Percentiles rank a stretch among this genome's conserved stretches.
phyloP scores from a whole-genome alignment of 2,888 invertebrate species.

The Cepaea hortensis region DNA sequence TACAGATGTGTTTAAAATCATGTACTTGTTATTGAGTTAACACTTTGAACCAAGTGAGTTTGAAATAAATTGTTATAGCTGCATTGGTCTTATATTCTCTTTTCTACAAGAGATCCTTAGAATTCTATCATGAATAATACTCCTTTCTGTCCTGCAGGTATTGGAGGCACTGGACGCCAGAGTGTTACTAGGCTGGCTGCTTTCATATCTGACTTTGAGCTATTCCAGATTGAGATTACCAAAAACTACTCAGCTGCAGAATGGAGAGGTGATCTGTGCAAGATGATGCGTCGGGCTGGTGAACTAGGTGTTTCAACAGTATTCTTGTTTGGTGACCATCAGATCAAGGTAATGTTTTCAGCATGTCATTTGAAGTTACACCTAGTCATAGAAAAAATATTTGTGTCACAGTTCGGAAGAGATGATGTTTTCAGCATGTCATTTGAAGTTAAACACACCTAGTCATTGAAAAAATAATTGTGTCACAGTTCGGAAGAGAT shows the following conservation, averaged over 20 bases:
- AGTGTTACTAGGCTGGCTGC: slow-evolving; percentile 74
- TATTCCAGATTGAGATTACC: slow-evolving; percentile 75
- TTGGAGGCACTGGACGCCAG: slow-evolving; percentile 75
- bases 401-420: too few species aligned
- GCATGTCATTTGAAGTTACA: neutral
- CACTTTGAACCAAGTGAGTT: too few species aligned
- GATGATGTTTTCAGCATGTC: neutral
- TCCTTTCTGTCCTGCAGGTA: slow-evolving; percentile 61
- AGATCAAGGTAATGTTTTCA: slow-evolving; percentile 71
- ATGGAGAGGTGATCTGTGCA: slow-evolving; percentile 75
- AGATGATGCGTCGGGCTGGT: slow-evolving; percentile 72
- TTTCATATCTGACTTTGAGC: slow-evolving; percentile 75
- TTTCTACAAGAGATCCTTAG: too few species aligned
- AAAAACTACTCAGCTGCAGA: slow-evolving; percentile 74
- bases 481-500: too few species aligned
- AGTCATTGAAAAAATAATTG: too few species aligned
- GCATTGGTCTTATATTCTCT: too few species aligned
- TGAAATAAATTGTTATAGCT: too few species aligned
- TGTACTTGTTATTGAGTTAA: too few species aligned
- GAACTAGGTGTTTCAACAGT: slow-evolving; percentile 73
- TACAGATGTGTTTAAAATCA: too few species aligned
- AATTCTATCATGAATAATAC: neutral
- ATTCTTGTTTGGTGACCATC: slow-evolving; percentile 75
- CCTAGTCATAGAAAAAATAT: too few species aligned
- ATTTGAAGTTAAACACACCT: neutral